phyloP scores from a whole-genome alignment of 1,140 invertebrate species.

The Sinonovacula constricta region DNA sequence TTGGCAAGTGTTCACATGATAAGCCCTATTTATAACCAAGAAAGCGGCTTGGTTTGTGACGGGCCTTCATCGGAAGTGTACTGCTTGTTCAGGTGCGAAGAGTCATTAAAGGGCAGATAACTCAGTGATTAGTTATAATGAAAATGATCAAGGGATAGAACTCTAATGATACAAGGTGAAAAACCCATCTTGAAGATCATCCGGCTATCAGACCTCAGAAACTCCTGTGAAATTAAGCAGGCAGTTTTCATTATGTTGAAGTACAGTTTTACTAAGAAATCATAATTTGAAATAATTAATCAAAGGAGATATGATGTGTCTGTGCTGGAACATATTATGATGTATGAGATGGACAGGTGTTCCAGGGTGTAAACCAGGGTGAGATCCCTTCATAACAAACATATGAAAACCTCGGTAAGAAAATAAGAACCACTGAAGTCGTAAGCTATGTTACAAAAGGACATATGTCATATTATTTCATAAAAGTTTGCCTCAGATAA shows the following conservation, averaged over 20 bases:
- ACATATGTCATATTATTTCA: no score
- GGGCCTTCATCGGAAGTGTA: neutral
- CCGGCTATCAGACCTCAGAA: neutral
- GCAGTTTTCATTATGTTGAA: neutral
- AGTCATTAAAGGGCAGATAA: neutral
- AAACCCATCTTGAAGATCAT: neutral
- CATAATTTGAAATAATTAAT: neutral
- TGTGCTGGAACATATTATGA: no score
- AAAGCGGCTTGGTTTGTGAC: neutral
- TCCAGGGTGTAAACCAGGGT: no score
- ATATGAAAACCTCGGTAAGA: no score
- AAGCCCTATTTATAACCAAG: neutral
- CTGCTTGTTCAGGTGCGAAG: neutral
- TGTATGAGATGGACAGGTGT: no score
- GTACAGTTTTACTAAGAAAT: neutral
- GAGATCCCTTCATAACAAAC: no score
- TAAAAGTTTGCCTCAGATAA: no score
- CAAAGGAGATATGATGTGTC: neutral
- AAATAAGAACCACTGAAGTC: no score
- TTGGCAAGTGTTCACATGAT: neutral
- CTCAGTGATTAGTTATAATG: neutral
- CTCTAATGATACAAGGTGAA: neutral
- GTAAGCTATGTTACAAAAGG: no score
- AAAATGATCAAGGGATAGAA: neutral
- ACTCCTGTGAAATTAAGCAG: neutral